A percentile compares a stretch with the other conserved stretches of the same genome.
Conservation (phyloP, 2,888 invertebrate genomes). For the Aquatica leii region DNA sequence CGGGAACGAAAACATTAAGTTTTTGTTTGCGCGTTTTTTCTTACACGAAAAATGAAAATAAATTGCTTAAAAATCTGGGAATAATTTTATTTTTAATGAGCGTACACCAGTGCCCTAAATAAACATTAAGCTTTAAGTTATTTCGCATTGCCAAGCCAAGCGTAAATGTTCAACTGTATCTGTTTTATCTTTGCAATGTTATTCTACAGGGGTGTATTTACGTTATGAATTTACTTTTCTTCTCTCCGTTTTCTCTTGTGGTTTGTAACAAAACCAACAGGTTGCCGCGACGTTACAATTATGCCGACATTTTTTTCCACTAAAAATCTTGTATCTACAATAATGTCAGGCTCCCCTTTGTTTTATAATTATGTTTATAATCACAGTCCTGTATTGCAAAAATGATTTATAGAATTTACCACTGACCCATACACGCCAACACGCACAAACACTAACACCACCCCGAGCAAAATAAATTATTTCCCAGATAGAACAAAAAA, state of each 20-base stretch:
- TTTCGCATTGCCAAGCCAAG: constrained; percentile 2
- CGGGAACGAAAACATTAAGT: no score
- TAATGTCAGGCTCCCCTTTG: no score
- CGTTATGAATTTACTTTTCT: constrained; percentile 4
- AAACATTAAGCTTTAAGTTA: constrained; percentile 7
- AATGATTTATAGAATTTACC: constrained; percentile 26
- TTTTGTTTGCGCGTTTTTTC: no score
- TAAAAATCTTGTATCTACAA: no score
- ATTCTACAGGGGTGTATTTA: constrained; percentile 8
- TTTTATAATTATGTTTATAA: no score
- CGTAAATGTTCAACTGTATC: constrained; percentile 6
- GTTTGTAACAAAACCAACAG: constrained; percentile 1
- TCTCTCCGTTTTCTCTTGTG: not conserved
- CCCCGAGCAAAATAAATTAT: constrained; percentile 44
- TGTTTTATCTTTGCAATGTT: constrained; percentile 11
- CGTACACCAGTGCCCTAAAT: constrained; percentile 6
- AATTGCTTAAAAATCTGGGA: constrained; percentile 8
- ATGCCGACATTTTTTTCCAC: no score
- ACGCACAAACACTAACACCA: constrained; percentile 42
- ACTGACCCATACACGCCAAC: constrained; percentile 47
- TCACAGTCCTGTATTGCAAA: constrained; percentile 6
- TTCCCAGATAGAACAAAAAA: constrained; percentile 20
- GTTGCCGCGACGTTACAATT: constrained; percentile 1
- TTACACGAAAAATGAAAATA: no score
- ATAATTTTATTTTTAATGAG: constrained; percentile 6